Conservation (phyloP, 2,797 vertebrate genomes). For the Enteromius thamalakanensis region DNA sequence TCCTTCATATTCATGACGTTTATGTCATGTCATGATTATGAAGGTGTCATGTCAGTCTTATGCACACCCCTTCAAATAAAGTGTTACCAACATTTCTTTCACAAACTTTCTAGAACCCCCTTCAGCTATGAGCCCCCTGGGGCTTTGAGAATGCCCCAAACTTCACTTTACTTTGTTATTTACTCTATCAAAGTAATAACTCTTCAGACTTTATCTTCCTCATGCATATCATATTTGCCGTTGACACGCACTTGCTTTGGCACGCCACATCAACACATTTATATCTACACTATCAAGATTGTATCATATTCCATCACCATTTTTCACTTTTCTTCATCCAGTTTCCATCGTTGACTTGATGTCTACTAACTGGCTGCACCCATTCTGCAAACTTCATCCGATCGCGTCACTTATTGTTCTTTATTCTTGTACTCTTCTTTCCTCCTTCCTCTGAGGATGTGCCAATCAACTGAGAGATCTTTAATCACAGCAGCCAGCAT, state of each 20-base stretch:
- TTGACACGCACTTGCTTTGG: slow-evolving; percentile 12
- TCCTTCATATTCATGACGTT: too few relatives aligned
- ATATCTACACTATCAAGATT: background rate
- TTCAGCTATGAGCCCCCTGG: background rate
- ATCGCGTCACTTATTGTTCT: slow-evolving; percentile 7
- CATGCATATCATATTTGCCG: background rate
- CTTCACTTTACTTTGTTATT: background rate
- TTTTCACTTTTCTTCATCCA: background rate
- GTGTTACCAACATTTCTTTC: background rate
- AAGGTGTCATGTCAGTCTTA: too few relatives aligned
- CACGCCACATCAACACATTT: slow-evolving; percentile 11
- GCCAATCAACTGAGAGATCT: slow-evolving; percentile 13
- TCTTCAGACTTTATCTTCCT: background rate
- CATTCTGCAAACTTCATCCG: slow-evolving; percentile 2
- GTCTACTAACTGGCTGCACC: background rate
- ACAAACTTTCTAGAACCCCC: background rate
- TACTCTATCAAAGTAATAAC: background rate
- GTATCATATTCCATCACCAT: slow-evolving; percentile 7
- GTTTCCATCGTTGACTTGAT: background rate
- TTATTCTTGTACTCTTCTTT: slow-evolving; percentile 31
- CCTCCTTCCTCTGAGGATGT: slow-evolving; percentile 10
- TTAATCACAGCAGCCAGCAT: slow-evolving; percentile 24
- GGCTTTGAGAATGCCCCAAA: background rate
- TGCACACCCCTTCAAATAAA: too few relatives aligned
- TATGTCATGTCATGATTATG: too few relatives aligned